phyloP scores from a whole-genome alignment of 2,888 invertebrate species.

The Apamea monoglypha region DNA sequence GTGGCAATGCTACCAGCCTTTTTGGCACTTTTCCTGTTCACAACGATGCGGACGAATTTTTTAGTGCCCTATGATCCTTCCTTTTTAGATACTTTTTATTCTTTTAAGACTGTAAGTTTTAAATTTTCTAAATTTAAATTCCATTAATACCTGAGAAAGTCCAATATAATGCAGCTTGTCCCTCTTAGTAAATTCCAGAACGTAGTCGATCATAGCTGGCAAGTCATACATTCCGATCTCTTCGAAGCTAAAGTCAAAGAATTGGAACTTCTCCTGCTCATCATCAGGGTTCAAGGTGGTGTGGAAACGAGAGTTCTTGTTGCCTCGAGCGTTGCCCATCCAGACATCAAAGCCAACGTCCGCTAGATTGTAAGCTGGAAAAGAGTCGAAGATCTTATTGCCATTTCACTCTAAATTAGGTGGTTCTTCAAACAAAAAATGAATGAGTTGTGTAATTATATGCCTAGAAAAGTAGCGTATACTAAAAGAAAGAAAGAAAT shows the following conservation, averaged over 20 bases:
- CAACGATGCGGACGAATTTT: background rate
- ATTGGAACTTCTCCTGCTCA: slow-evolving; percentile 67
- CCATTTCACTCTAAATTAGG: too few species aligned
- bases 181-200: slow-evolving; percentile 73
- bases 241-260: slow-evolving; percentile 84
- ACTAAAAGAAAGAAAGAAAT: too few species aligned
- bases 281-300: slow-evolving; percentile 76
- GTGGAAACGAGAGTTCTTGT: slow-evolving; percentile 92
- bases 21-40: background rate
- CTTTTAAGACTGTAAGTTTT: background rate
- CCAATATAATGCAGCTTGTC: slow-evolving; percentile 82
- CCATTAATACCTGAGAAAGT: slow-evolving; percentile 76
- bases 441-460: background rate
- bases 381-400: background rate
- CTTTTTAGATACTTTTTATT: background rate
- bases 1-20: background rate
- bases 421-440: background rate
- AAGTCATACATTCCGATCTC: slow-evolving; percentile 82
- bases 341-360: slow-evolving; percentile 94
- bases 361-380: slow-evolving; percentile 91
- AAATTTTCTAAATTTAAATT: background rate
- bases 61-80: background rate
- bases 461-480: background rate
- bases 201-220: slow-evolving; percentile 82
- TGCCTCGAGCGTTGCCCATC: slow-evolving; percentile 96